A percentile compares a stretch with the other conserved stretches of the same genome.
Conservation (phyloP, 2,888 invertebrate species). For the Perizoma affinitatum region DNA sequence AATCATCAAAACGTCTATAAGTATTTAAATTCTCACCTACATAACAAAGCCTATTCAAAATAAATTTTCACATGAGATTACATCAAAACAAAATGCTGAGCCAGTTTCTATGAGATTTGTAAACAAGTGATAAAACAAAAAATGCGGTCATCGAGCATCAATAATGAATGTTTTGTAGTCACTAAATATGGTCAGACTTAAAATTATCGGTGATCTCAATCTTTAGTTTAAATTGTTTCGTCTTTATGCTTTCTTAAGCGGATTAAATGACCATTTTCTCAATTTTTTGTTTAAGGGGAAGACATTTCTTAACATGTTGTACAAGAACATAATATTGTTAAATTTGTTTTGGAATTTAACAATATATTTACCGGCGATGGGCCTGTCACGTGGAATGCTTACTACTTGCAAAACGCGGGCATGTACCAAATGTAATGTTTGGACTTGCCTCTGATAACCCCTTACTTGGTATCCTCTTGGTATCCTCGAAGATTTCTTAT, state of each 20-base stretch:
- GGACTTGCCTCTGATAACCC: no score
- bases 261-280: slow-evolving; percentile 61
- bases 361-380: no score
- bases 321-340: no score
- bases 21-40: no score
- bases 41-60: neutral
- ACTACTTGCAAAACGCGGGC: no score
- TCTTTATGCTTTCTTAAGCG: slow-evolving; percentile 64
- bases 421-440: no score
- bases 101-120: slow-evolving; percentile 26
- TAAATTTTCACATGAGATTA: slow-evolving; percentile 32
- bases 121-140: slow-evolving; percentile 26
- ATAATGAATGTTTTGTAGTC: slow-evolving; percentile 33
- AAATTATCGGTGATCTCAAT: slow-evolving; percentile 56
- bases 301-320: neutral
- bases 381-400: no score
- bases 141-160: slow-evolving; percentile 31
- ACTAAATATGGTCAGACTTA: slow-evolving; percentile 41
- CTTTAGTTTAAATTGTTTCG: slow-evolving; percentile 56
- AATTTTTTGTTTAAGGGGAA: slow-evolving; percentile 53
- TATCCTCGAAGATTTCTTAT: no score
- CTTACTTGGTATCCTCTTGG: no score
- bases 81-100: slow-evolving; percentile 16
- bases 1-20: no score
- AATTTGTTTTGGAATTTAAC: no score